Conservation (phyloP, 2,113 vertebrate genomes). For the Haemorhous mexicanus region DNA sequence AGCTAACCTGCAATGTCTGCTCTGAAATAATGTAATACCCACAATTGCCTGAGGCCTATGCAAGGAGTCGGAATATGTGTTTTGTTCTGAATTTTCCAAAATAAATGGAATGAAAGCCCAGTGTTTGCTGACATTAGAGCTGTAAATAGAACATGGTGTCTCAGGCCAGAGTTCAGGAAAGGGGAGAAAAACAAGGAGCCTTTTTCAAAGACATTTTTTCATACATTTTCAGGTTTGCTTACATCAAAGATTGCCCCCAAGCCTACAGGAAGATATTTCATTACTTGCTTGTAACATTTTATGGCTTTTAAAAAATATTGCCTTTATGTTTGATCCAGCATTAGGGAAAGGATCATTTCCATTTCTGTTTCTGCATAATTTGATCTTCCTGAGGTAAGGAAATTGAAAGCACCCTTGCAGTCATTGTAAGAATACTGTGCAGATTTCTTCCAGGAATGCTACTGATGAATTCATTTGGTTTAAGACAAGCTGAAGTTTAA, state of each 20-base stretch:
- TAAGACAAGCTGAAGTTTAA: neutral
- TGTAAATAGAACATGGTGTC: neutral
- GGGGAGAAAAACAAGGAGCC: neutral
- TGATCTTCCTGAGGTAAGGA: neutral
- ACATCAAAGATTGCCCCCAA: neutral
- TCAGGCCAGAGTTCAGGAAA: neutral
- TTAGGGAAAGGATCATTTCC: neutral
- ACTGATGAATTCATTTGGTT: neutral
- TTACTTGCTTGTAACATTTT: neutral
- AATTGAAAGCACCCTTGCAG: neutral
- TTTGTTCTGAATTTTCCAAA: neutral
- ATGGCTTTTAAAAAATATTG: neutral
- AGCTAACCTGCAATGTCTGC: neutral
- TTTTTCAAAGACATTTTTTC: neutral
- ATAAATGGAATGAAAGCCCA: neutral
- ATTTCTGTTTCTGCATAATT: neutral
- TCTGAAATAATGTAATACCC: neutral
- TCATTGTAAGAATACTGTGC: no score
- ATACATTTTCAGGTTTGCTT: neutral
- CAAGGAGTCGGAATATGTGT: neutral
- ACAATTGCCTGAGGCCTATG: neutral
- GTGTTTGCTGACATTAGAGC: neutral
- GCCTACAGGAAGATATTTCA: neutral
- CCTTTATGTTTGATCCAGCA: neutral
- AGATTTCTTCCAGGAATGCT: neutral